Conservation (phyloP, 2,797 vertebrate genomes). For the Dallia pectoralis region DNA sequence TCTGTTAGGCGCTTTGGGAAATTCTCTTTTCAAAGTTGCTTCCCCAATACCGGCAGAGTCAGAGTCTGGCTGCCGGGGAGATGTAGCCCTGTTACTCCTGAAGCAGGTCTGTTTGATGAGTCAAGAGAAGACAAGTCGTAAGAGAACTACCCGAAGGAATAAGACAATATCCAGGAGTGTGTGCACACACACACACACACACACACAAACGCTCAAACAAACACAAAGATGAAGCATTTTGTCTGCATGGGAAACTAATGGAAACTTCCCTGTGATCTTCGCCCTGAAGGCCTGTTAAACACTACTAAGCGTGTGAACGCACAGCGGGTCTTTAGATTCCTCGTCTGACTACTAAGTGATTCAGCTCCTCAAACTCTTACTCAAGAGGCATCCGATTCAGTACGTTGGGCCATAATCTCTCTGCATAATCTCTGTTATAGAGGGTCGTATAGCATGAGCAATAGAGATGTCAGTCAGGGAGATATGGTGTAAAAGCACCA, state of each 20-base stretch:
- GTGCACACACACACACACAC: neutral
- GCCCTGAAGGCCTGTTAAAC: neutral
- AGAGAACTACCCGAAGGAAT: neutral
- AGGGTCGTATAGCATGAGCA: neutral
- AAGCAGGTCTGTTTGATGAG: neutral
- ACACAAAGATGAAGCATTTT: neutral
- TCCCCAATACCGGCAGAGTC: neutral
- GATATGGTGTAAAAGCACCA: no score
- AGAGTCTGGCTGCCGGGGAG: neutral
- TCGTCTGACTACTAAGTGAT: neutral
- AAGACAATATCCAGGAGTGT: neutral
- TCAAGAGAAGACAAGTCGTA: neutral
- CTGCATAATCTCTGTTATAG: neutral
- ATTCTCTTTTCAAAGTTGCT: no score
- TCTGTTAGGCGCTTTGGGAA: no score
- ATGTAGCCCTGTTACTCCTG: neutral
- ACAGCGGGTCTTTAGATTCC: neutral
- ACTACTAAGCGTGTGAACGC: no score
- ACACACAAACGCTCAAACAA: conserved; percentile 8
- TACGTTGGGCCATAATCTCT: neutral
- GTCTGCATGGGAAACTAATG: neutral
- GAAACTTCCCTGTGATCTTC: neutral
- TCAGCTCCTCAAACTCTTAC: neutral
- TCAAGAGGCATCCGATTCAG: no score
- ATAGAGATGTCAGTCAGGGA: no score